A percentile compares a stretch with the other conserved stretches of the same genome.
Evolutionary conservation across 2,113 vertebrate species (phyloP).

Genomic region (Thalassoma bifasciatum): DNA sequence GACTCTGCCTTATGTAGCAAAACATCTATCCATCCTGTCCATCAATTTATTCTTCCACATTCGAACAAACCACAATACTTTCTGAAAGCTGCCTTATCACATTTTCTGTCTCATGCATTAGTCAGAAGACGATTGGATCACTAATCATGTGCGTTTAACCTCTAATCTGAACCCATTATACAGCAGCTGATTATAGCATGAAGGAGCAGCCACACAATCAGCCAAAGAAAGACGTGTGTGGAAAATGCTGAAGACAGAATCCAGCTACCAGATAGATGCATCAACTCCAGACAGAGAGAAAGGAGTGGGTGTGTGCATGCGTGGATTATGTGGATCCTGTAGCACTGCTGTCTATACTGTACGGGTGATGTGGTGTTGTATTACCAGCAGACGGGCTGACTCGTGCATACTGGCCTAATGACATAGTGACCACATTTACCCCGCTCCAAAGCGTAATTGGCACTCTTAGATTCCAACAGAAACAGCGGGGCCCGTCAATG

Average conservation of each 20-base stretch:
- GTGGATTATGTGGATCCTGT: slow-evolving; percentile 38
- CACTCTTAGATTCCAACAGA: slow-evolving; percentile 61
- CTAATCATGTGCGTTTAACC: slow-evolving; percentile 68
- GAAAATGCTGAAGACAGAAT: slow-evolving; percentile 58
- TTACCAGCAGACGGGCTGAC: slow-evolving; percentile 67
- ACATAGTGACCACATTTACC: slow-evolving; percentile 74
- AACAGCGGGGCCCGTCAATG: slow-evolving; percentile 37
- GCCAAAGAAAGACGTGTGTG: slow-evolving; percentile 30
- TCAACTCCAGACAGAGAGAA: slow-evolving; percentile 42
- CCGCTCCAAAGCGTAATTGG: slow-evolving; percentile 55
- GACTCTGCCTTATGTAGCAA: slow-evolving; percentile 41
- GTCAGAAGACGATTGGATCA: slow-evolving; percentile 52
- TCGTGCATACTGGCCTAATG: slow-evolving; percentile 70
- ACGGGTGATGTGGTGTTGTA: slow-evolving; percentile 60
- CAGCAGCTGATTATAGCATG: slow-evolving; percentile 48
- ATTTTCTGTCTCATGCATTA: slow-evolving; percentile 58
- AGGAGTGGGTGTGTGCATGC: slow-evolving; percentile 11
- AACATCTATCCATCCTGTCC: slow-evolving; percentile 6
- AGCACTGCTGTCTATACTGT: slow-evolving; percentile 34
- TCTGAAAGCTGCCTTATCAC: slow-evolving; percentile 51
- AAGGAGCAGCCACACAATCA: slow-evolving; percentile 47
- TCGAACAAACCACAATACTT: slow-evolving; percentile 28
- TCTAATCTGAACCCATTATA: slow-evolving; percentile 65
- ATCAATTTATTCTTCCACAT: slow-evolving; percentile 9
- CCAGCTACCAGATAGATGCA: slow-evolving; percentile 45